Evolutionary conservation across 2,113 vertebrate genomes (phyloP), one percentile per base, ranked within the genome.

Genomic region (Limnothrissa miodon): DNA sequence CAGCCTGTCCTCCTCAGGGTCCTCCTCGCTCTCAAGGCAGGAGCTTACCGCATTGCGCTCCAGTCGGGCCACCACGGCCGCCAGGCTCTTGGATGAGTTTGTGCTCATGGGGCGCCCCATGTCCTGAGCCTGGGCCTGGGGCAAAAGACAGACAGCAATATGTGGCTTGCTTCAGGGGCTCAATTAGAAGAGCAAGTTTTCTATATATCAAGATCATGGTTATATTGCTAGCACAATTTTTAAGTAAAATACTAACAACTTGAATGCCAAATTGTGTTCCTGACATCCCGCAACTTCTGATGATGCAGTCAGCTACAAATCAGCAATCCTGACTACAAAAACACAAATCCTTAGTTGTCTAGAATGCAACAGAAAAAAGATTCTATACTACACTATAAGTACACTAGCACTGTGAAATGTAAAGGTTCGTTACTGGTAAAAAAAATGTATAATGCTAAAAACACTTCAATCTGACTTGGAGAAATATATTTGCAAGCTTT

Each of bases 11-110:
- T 94, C 92, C 56, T 93, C 92, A 66, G 92, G 84, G 56, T 95
- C 93, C 45, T 95, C 95, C 45, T 95, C 95, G 0, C 94, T 93
- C 85, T 95, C 95, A 82, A 91, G 84, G 86, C 90, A 95, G 0
- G 93, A 93, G 89, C 83, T 94, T n/a, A 94, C 94, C 3, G 95
- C 95, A 33, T 95, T 95, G 82, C 94, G 92, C 87, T 95, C 95
- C 86, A 99, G 93, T 29, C 97, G 96, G 85, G 98, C 98, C 90
- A 99, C 98, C 90, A 99, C 98, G 9, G 97, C 97, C 85, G 98
- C 98, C 86, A 99, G 96, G 93, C 98, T 99, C 88, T 94, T 95
- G 23, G 95, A 95, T 83, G 94, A 94, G 92, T 93, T 95, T 39
- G 93, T 92, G 78, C 90, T 89, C 33, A 39, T 39, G 36, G 93